Base-by-base conservation (phyloP, 2,888 invertebrate species). In the Lasius platythorax region DNA sequence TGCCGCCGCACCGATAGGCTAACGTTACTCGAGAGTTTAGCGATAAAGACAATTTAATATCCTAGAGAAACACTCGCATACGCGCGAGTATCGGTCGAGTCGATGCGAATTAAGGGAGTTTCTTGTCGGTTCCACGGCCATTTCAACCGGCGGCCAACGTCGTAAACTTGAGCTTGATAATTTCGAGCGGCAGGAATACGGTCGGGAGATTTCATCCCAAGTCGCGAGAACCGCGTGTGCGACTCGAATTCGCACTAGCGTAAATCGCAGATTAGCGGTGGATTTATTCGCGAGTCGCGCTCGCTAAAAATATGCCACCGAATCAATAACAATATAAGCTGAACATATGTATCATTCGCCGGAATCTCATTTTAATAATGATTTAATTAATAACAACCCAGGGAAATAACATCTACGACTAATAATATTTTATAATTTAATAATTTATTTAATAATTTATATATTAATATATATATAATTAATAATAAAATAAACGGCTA, bases 51-150 rank as follows among this genome's bases (percentile, higher is more conserved):
- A 58, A 79, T 70, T 68, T 79, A 79, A 79, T 43, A 70, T 33
- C 6, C 23, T 58, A 15, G 30, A 53, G 50, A 53, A 43, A 68
- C 30, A 68, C 30, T 58, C 43, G 23, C 18, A 23, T 75, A 66
- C 40, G 37, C 64, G 64, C 70, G 70, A 37, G 37, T 53, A 70
- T 68, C 68, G 50, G 50, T 33, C 33, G 53, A 53, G 50, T 79
- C 18, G 23, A 73, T 68, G 46, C 67, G 79, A 86, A 89, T 89
- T 88, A 84, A 53, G 8, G 83, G 56, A 79, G 84, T 84, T 82
- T 74, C 74, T 53, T 58, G 9, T 76, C 40, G 56, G 15, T 53
- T 64, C 9, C 58, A 23, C 18, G 67, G 15, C 28, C 73, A 73
- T 61, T 83, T 82, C 46, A 87, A 50, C 3, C 50, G 12, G 6